Conservation (phyloP, 1,140 invertebrate genomes). For the Bombus pascuorum region DNA sequence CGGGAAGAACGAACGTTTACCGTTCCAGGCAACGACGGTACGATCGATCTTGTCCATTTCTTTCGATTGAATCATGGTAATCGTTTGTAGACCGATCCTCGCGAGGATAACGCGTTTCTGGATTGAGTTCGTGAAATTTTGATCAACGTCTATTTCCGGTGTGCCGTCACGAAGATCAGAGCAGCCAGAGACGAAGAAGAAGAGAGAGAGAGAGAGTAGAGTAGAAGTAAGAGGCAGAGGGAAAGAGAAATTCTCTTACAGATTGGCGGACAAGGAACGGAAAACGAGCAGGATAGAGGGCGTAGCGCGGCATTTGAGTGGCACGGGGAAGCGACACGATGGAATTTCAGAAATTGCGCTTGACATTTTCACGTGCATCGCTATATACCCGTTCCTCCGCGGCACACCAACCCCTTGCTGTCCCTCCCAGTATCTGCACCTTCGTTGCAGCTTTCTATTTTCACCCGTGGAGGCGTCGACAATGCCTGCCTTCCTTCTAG, state of each 20-base stretch:
- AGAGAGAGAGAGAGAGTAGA: not conserved
- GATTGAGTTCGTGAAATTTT: not conserved
- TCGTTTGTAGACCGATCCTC: not conserved
- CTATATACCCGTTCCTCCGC: slow-evolving; percentile 16
- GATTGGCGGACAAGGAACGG: slow-evolving; percentile 40
- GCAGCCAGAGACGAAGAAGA: not conserved
- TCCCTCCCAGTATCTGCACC: not conserved
- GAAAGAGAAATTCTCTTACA: slow-evolving; percentile 24
- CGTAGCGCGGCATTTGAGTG: slow-evolving; percentile 53
- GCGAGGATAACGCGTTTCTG: not conserved
- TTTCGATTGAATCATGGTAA: not conserved
- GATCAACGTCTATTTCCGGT: slow-evolving; percentile 13
- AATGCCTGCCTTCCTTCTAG: slow-evolving; percentile 4
- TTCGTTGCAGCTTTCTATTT: slow-evolving; percentile 45
- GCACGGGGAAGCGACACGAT: slow-evolving; percentile 63
- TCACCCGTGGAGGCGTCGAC: slow-evolving; percentile 36
- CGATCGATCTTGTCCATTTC: not conserved
- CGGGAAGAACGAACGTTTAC: not conserved
- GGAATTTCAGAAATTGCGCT: slow-evolving; percentile 71
- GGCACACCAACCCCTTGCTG: not conserved
- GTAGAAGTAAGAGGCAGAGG: not conserved
- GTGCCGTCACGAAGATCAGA: not conserved
- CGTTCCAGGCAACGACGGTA: not conserved
- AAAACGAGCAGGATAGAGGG: slow-evolving; percentile 13
- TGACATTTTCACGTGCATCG: slow-evolving; percentile 63